A percentile compares a stretch with the other conserved stretches of the same genome.
Evolutionary conservation across 2,888 invertebrate genomes (phyloP).

Genomic region (Drosophila demipolita): DNA sequence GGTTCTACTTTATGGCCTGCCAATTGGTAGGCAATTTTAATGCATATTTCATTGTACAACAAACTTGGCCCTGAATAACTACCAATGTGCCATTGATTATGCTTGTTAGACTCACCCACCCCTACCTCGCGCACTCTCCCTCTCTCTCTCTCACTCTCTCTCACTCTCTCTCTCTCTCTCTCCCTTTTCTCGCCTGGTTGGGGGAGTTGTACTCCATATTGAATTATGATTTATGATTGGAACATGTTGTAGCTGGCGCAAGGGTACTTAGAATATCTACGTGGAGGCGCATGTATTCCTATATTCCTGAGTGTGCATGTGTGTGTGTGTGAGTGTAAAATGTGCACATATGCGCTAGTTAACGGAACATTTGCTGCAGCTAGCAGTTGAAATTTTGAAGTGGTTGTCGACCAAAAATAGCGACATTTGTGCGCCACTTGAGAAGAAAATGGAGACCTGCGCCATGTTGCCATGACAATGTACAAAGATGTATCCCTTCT

Average conservation of each 20-base stretch:
- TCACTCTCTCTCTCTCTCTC: constrained; percentile 9
- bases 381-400: constrained; percentile 47
- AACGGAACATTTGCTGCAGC: constrained; percentile 64
- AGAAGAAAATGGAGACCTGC: constrained; percentile 46
- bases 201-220: constrained; percentile 74
- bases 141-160: not conserved
- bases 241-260: constrained; percentile 72
- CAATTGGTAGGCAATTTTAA: constrained; percentile 74
- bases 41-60: constrained; percentile 74
- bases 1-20: constrained; percentile 56
- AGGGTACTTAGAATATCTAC: constrained; percentile 66
- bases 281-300: constrained; percentile 15
- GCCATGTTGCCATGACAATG: constrained; percentile 61
- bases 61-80: constrained; percentile 46
- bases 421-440: constrained; percentile 73
- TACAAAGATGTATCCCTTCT: constrained; percentile 43
- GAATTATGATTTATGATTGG: constrained; percentile 78
- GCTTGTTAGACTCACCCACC: constrained; percentile 44
- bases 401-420: constrained; percentile 71
- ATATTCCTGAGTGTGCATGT: constrained; percentile 18
- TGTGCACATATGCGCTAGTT: constrained; percentile 78
- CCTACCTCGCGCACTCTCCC: not conserved
- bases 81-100: constrained; percentile 46
- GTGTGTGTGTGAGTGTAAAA: constrained; percentile 48
- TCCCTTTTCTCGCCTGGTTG: not conserved